phyloP scores from a whole-genome alignment of 2,888 invertebrate species.

The Xanthia togata region DNA sequence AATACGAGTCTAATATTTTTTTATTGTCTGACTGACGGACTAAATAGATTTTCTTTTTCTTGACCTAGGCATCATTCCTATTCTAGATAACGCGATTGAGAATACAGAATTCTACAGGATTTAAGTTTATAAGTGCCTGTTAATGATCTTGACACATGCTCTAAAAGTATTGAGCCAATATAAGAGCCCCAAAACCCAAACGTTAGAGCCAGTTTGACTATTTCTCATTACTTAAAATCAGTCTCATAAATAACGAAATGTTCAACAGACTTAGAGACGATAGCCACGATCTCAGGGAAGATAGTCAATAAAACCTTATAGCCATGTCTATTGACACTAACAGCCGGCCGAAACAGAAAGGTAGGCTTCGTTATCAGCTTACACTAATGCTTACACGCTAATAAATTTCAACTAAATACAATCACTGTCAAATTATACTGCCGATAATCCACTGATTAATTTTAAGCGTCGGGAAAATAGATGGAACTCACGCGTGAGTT shows the following conservation, averaged over 20 bases:
- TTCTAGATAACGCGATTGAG: background rate
- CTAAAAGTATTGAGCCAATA: conserved; percentile 1
- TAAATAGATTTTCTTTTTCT: too few species aligned
- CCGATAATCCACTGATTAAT: conserved; percentile 45
- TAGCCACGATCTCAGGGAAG: conserved; percentile 52
- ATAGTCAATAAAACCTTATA: conserved; percentile 67
- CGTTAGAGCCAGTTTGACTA: conserved; percentile 77
- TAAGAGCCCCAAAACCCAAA: conserved; percentile 65
- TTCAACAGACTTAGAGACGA: conserved; percentile 67
- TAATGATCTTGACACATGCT: background rate
- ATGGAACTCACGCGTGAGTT: background rate
- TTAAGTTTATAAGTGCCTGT: background rate
- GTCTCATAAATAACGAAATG: conserved; percentile 86
- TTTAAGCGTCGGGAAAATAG: conserved; percentile 48
- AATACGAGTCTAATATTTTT: too few species aligned
- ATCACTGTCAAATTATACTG: conserved; percentile 62
- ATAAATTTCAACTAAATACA: conserved; percentile 86
- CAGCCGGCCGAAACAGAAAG: conserved; percentile 70
- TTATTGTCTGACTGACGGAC: too few species aligned
- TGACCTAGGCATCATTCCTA: too few species aligned
- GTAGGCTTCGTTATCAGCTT: conserved; percentile 79
- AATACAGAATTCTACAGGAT: background rate
- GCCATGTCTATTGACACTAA: conserved; percentile 72
- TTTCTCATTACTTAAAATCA: conserved; percentile 87
- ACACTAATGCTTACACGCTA: conserved; percentile 80